Percentiles rank a stretch among this genome's conserved stretches.
Evolutionary conservation across 1,140 invertebrate species (phyloP).

Genomic region (Sinonovacula constricta): DNA sequence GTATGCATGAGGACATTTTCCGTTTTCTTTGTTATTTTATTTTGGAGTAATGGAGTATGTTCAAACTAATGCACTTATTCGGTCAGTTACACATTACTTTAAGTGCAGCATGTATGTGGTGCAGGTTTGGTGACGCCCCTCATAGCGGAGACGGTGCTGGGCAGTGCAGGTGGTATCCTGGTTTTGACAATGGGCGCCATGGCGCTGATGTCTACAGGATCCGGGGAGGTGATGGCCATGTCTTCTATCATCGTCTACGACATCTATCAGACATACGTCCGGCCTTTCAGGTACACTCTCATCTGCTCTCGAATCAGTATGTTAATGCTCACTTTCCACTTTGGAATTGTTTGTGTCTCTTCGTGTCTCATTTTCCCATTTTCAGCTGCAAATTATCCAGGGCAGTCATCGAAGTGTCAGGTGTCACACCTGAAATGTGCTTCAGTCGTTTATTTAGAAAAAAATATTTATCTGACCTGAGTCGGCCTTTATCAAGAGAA

Average conservation of each 20-base stretch:
- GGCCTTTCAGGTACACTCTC: slow-evolving; percentile 68
- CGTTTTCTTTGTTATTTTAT: no score
- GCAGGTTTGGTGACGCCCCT: slow-evolving; percentile 76
- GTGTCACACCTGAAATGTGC: no score
- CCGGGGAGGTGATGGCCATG: slow-evolving; percentile 78
- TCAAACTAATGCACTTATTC: background rate
- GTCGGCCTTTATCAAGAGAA: no score
- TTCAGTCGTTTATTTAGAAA: no score
- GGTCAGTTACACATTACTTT: slow-evolving; percentile 9
- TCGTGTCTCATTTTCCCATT: no score
- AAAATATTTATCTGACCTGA: no score
- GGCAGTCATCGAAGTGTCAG: no score
- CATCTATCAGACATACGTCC: slow-evolving; percentile 78
- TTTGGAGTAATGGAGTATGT: background rate
- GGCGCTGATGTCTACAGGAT: slow-evolving; percentile 77
- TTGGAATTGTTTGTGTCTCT: no score
- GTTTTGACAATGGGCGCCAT: slow-evolving; percentile 77
- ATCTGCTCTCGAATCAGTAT: background rate
- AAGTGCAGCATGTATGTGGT: no score
- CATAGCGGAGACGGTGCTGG: slow-evolving; percentile 76
- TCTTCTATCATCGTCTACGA: slow-evolving; percentile 79
- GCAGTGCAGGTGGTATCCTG: slow-evolving; percentile 75
- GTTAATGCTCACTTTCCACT: no score
- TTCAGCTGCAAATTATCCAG: no score
- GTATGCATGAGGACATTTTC: no score